Evolutionary conservation across 2,888 invertebrate species (phyloP).

Genomic region (Stenodema calcarata): DNA sequence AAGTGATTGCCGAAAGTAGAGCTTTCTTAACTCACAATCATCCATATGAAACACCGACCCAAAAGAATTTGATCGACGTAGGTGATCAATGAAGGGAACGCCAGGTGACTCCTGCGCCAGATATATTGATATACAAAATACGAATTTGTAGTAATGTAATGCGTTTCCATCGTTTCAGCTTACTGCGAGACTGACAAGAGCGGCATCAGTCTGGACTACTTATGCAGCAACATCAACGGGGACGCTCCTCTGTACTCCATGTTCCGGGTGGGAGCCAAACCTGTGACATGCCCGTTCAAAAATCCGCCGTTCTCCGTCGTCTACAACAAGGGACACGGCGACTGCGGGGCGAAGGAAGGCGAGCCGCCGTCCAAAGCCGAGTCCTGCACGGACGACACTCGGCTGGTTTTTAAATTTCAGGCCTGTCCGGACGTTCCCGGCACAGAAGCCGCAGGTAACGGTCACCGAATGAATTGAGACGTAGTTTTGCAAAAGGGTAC

Average conservation of each 20-base stretch:
- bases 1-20: too few relatives aligned
- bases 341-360: conserved; percentile 66
- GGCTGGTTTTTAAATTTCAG: conserved; percentile 80
- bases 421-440: conserved; percentile 80
- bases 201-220: conserved; percentile 63
- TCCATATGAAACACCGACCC: too few relatives aligned
- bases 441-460: conserved; percentile 77
- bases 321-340: conserved; percentile 77
- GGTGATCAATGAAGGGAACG: too few relatives aligned
- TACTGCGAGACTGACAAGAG: conserved; percentile 67
- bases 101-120: too few relatives aligned
- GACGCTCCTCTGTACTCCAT: conserved; percentile 78
- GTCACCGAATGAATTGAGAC: too few relatives aligned
- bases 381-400: conserved; percentile 82
- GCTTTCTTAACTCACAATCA: too few relatives aligned
- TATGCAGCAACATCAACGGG: conserved; percentile 74
- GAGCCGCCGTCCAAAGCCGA: conserved; percentile 79
- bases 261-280: conserved; percentile 75
- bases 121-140: too few relatives aligned
- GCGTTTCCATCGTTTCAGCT: conserved; percentile 62
- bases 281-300: conserved; percentile 80
- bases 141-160: background rate
- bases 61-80: too few relatives aligned
- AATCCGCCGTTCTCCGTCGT: conserved; percentile 82
- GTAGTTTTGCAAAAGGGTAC: too few relatives aligned